Conservation (phyloP, 2,113 vertebrate species). For the Dasyurus viverrinus region DNA sequence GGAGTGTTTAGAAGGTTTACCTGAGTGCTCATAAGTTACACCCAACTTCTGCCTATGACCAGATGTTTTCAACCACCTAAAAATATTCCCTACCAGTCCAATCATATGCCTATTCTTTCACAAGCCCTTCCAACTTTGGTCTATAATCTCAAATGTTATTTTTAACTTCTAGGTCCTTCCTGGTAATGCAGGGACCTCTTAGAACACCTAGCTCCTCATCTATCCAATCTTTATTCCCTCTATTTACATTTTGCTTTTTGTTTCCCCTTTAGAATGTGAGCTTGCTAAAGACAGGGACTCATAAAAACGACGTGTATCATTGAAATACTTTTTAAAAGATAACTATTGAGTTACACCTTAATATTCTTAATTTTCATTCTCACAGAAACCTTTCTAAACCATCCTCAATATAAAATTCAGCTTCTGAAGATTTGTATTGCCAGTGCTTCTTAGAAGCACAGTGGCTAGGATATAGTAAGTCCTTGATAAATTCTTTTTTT, state of each 20-base stretch:
- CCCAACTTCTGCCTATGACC: neutral
- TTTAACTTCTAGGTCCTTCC: neutral
- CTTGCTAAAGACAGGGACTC: neutral
- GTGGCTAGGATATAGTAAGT: neutral
- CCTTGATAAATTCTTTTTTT: neutral
- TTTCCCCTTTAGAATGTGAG: neutral
- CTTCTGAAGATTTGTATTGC: neutral
- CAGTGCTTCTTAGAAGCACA: neutral
- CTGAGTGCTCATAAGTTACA: neutral
- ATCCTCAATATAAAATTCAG: no score
- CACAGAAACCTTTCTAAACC: no score
- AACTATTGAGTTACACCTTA: no score
- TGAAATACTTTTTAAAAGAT: no score
- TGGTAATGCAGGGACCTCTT: neutral
- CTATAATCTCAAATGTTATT: neutral
- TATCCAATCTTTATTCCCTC: neutral
- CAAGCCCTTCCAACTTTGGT: neutral
- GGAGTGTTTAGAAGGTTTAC: neutral
- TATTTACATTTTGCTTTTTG: neutral
- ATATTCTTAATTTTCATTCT: no score
- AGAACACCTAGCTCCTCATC: neutral
- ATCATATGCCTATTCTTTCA: neutral
- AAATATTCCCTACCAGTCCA: neutral
- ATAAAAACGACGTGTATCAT: no score
- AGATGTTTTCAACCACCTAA: neutral